These are phyloP conservation scores for Spondyliosoma cantharus DNA, from an alignment of 2,797 vertebrate species.

Conservation along the genomic window DNA sequence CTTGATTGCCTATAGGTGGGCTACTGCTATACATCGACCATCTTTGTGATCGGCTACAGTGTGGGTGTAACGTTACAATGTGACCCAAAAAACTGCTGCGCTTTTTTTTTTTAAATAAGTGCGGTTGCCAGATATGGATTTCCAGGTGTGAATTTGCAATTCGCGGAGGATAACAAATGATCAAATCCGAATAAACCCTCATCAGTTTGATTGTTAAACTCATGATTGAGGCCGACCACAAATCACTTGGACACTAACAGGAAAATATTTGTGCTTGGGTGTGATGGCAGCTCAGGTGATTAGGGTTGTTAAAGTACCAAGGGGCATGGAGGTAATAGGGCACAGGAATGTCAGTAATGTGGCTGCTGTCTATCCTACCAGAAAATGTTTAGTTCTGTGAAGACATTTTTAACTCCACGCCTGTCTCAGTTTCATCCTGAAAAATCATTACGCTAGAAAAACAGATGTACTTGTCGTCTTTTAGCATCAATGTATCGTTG, in stretches of 20 bases:
- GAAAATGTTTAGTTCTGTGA: conserved; percentile 29
- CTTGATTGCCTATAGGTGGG: conserved; percentile 35
- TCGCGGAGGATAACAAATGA: background rate
- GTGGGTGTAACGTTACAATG: conserved; percentile 60
- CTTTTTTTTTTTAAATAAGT: background rate
- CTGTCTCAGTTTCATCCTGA: background rate
- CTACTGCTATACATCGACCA: conserved; percentile 49
- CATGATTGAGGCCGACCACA: background rate
- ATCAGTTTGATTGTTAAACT: background rate
- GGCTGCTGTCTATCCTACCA: conserved; percentile 35
- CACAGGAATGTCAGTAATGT: conserved; percentile 76
- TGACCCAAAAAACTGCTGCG: conserved; percentile 47
- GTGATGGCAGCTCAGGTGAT: conserved; percentile 68
- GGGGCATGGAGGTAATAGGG: conserved; percentile 72
- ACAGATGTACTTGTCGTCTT: background rate
- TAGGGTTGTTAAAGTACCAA: conserved; percentile 70
- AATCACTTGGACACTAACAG: background rate
- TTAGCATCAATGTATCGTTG: background rate
- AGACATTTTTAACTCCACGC: background rate
- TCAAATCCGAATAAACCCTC: background rate
- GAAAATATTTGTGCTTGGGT: conserved; percentile 60
- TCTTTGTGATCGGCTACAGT: conserved; percentile 60
- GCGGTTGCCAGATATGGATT: conserved; percentile 11
- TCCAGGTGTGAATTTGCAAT: background rate
- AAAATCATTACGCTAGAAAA: background rate